These are phyloP conservation scores for Gambelia wislizenii DNA, from an alignment of 2,797 vertebrate species.

Conservation along the genomic window DNA sequence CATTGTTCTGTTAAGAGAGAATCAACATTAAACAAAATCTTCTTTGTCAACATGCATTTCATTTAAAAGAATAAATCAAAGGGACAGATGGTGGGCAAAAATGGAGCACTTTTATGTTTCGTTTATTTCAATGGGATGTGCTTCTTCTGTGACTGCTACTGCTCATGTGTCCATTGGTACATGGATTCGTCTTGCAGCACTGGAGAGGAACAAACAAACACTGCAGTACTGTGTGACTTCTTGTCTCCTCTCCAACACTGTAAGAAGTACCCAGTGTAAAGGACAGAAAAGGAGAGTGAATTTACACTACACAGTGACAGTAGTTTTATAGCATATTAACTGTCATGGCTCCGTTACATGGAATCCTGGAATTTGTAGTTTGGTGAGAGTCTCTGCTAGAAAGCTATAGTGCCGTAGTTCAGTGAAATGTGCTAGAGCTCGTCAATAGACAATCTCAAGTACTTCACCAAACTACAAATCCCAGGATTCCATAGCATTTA, in stretches of 20 bases:
- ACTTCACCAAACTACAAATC: no score
- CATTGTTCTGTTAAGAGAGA: constrained; percentile 84
- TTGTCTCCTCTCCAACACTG: not conserved
- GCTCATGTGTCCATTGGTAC: not conserved
- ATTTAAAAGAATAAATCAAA: not conserved
- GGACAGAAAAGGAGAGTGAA: no score
- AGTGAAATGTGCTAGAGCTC: no score
- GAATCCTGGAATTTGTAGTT: no score
- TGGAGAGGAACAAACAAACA: not conserved
- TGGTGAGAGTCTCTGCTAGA: no score
- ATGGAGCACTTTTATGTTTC: not conserved
- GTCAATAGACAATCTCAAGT: no score
- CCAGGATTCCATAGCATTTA: no score
- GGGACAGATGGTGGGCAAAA: not conserved
- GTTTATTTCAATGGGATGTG: not conserved
- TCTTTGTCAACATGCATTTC: not conserved
- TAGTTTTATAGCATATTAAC: no score
- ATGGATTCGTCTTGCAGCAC: not conserved
- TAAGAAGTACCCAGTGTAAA: no score
- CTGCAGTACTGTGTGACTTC: not conserved
- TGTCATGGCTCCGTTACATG: no score
- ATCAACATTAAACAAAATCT: constrained; percentile 31
- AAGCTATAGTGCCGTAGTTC: no score
- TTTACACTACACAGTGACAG: no score
- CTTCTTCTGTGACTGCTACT: not conserved